phyloP scores from a whole-genome alignment of 2,113 vertebrate genomes.

The Bos taurus region DNA sequence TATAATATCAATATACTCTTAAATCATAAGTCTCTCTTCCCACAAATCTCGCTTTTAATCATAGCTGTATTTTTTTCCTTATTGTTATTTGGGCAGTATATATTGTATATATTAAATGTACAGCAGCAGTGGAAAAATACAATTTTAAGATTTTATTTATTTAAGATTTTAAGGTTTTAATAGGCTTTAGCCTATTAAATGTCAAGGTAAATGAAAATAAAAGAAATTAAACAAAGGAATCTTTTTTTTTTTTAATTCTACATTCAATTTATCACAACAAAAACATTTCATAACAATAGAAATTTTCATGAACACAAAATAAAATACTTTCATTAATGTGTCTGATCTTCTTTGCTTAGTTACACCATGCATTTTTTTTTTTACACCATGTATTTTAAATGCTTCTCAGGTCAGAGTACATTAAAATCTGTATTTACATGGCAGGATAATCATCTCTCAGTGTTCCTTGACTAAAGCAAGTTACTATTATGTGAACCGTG shows the following conservation, averaged over 20 bases:
- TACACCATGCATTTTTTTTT: not conserved
- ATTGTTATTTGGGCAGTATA: conserved; percentile 2
- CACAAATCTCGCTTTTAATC: conserved; percentile 8
- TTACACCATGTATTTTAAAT: not conserved
- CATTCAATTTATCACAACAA: conserved; percentile 4
- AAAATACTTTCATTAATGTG: not conserved
- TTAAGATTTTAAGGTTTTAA: conserved; percentile 26
- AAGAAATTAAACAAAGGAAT: not conserved
- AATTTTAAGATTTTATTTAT: not conserved
- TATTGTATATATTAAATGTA: not conserved
- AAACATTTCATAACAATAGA: not conserved
- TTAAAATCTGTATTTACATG: not conserved
- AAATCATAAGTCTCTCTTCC: not conserved
- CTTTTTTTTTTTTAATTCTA: not conserved
- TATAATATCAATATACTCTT: not conserved
- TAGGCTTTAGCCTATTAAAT: not conserved
- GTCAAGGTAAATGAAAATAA: conserved; percentile 10
- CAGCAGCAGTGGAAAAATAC: not conserved
- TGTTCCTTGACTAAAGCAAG: not conserved
- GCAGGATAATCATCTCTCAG: not conserved
- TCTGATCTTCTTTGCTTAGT: not conserved
- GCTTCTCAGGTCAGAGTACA: not conserved
- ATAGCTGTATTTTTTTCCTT: not conserved
- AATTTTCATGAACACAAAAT: not conserved
- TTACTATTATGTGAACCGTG: not conserved